These are phyloP conservation scores for Chrysaora quinquecirrha DNA, from an alignment of 30 jellyfish, hydroid and myxozoan species.

Conservation along the genomic window DNA sequence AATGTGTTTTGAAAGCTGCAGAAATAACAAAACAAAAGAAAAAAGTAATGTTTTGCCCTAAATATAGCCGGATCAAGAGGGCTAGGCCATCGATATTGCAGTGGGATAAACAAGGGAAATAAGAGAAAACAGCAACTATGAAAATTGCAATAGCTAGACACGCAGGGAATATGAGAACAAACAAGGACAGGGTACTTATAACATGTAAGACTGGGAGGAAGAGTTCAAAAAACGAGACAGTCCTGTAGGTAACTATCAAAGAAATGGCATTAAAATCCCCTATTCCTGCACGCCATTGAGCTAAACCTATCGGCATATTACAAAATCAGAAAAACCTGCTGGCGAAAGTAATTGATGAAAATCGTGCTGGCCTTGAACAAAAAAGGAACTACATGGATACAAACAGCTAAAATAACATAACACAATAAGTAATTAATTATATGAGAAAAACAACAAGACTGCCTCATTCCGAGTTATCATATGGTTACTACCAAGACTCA, in stretches of 20 bases:
- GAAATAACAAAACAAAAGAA: no score
- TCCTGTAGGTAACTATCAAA: background rate
- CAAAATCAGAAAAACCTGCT: conserved; percentile 5
- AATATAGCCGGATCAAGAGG: no score
- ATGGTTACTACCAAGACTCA: background rate
- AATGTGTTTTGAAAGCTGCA: no score
- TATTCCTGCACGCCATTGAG: conserved; percentile 1
- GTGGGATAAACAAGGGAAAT: no score
- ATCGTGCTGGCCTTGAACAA: background rate
- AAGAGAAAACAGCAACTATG: no score
- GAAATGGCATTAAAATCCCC: background rate
- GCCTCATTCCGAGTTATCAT: background rate
- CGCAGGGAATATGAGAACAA: background rate
- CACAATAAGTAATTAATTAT: background rate
- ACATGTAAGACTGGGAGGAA: conserved; percentile 4
- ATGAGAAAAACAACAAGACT: background rate
- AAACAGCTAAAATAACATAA: background rate
- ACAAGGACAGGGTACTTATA: conserved; percentile 1
- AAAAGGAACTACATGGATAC: background rate
- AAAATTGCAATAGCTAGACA: no score
- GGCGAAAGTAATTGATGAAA: background rate
- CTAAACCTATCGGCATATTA: conserved; percentile 1
- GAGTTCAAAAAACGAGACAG: conserved; percentile 4
- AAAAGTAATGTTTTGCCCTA: no score
- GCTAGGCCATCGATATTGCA: no score